Conservation (phyloP, 2,797 vertebrate species). For the Falco naumanni region DNA sequence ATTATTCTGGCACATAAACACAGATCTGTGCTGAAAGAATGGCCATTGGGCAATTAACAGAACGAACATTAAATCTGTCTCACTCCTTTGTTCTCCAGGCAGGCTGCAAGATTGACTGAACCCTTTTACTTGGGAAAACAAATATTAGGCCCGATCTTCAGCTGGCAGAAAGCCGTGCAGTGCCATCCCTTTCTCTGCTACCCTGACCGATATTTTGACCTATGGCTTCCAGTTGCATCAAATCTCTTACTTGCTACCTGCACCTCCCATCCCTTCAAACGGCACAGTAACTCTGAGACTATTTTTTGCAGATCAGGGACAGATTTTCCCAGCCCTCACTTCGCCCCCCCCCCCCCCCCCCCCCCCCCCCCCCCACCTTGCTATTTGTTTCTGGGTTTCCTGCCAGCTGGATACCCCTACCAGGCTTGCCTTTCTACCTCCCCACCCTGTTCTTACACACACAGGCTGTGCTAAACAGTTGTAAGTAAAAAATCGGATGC, state of each 20-base stretch:
- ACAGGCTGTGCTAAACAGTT: no score
- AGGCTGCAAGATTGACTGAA: conserved; percentile 17
- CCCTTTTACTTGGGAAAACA: conserved; percentile 25
- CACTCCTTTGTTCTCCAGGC: not conserved
- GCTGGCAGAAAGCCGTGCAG: not conserved
- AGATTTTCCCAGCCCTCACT: not conserved
- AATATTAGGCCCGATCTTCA: not conserved
- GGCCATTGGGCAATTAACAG: conserved; percentile 35
- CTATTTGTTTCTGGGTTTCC: not conserved
- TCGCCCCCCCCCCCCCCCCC: no score
- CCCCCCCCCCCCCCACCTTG: not conserved
- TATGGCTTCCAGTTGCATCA: not conserved
- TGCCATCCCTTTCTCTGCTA: not conserved
- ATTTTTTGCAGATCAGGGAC: not conserved
- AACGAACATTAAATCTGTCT: conserved; percentile 4
- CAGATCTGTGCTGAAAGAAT: conserved; percentile 30
- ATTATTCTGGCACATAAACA: conserved; percentile 44
- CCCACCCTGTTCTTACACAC: not conserved
- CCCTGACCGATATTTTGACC: not conserved
- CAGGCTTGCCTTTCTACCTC: not conserved
- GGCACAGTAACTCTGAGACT: not conserved
- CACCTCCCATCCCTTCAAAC: not conserved
- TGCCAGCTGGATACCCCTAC: not conserved
- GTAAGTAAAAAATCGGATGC: not conserved
- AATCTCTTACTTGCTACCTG: not conserved